phyloP scores from a whole-genome alignment of 2,113 vertebrate genomes.

The Mystacornis crossleyi region DNA sequence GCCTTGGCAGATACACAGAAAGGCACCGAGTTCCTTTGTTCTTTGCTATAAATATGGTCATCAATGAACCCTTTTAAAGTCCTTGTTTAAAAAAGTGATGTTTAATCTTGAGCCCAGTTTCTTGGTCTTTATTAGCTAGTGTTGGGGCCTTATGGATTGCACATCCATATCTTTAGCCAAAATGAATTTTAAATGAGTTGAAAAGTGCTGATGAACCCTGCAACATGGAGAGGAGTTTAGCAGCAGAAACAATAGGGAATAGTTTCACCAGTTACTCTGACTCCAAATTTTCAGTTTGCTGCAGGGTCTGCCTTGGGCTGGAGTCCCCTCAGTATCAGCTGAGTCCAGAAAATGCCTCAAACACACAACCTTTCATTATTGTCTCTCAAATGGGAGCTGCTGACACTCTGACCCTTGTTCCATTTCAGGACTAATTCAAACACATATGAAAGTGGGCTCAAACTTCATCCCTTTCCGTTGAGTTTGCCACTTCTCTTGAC shows the following conservation, averaged over 20 bases:
- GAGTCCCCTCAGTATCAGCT: background rate
- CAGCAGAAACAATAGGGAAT: background rate
- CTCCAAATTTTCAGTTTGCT: background rate
- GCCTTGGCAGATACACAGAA: background rate
- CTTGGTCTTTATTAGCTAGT: background rate
- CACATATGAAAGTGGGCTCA: rapidly evolving
- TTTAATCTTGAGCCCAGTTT: background rate
- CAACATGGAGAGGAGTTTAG: background rate
- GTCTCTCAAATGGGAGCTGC: background rate
- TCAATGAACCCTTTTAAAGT: background rate
- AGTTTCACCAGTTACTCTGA: background rate
- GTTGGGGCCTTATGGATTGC: background rate
- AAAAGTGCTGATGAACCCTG: background rate
- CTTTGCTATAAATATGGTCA: background rate
- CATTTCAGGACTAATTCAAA: background rate
- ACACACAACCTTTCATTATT: background rate
- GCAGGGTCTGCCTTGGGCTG: background rate
- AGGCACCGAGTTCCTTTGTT: background rate
- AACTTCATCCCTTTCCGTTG: background rate
- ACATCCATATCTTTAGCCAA: background rate
- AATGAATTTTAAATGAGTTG: background rate
- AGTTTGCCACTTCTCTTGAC: background rate
- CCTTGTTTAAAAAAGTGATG: background rate
- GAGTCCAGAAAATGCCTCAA: background rate
- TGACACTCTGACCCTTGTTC: background rate